These are phyloP conservation scores for Triplophysa bombifrons DNA, from an alignment of 2,797 vertebrate genomes.

Conservation along the genomic window DNA sequence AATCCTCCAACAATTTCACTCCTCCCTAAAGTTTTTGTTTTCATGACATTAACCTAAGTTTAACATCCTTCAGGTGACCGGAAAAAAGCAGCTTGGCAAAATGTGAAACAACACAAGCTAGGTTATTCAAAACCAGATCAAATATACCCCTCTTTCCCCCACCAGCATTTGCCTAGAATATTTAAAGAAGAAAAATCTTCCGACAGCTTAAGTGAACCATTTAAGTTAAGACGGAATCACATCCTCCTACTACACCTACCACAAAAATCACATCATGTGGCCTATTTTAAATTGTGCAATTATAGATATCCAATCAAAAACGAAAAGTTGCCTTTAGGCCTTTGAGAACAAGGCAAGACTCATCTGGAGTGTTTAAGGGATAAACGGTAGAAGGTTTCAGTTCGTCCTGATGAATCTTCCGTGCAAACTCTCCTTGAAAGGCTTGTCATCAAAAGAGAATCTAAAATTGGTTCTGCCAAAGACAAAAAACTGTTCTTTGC, in stretches of 20 bases:
- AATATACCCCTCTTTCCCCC: not conserved
- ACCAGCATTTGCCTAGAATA: not conserved
- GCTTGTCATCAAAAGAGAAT: conserved; percentile 1
- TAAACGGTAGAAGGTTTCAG: not conserved
- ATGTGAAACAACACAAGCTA: not conserved
- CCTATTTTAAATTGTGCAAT: conserved; percentile 3
- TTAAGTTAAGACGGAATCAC: not conserved
- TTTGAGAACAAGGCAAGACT: not conserved
- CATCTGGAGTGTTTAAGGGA: not conserved
- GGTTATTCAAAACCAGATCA: not conserved
- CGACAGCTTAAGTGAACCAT: not conserved
- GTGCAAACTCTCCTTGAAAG: not conserved
- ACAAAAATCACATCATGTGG: not conserved
- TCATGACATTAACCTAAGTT: not conserved
- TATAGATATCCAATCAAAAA: not conserved
- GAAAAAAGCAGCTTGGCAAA: not conserved
- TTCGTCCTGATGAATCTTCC: not conserved
- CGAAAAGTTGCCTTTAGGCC: conserved; percentile 6
- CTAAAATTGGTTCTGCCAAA: not conserved
- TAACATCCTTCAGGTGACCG: not conserved
- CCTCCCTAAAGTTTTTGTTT: not conserved
- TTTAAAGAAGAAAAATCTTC: not conserved
- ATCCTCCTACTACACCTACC: not conserved
- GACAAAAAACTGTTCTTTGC: not conserved
- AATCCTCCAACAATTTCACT: not conserved